Base-by-base conservation (phyloP, 2,113 vertebrate genomes). In the Garra rufa region DNA sequence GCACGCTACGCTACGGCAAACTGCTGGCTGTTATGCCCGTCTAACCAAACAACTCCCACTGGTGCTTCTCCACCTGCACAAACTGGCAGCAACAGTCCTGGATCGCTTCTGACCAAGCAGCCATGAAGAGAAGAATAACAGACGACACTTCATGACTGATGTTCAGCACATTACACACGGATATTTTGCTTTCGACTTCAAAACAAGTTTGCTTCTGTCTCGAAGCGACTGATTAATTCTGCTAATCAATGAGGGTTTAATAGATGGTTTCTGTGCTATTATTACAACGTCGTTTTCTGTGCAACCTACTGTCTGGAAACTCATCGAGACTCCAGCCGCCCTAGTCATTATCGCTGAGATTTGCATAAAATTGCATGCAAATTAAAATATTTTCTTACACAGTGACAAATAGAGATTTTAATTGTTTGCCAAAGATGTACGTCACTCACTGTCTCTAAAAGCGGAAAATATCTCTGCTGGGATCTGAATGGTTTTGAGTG, bases 1-100 rank as follows among this genome's bases (percentile, higher is more conserved):
- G 61, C 83, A 61, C 83, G 57, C n/a, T 69, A 79, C 15, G 11
- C 77, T 73, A 28, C 80, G 41, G 34, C 52, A 55, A 89, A 61
- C 76, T 63, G 91, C 52, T 87, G 81, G 19, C 76, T 85, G 91
- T 92, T 94, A 90, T 71, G 90, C 89, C 85, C 67, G 59, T 88
- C 93, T 76, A 38, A 57, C 44, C 69, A 75, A 84, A 84, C 87
- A 85, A 88, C 82, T 95, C 93, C 87, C 93, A 92, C 91, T 86
- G 87, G 0, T 85, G 86, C 89, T 85, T 77, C 55, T 69, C 41
- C 59, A 74, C 67, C 75, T 81, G 59, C 55, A 46, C 65, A 55
- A 44, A 81, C 81, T 74, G 84, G 82, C 88, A 86, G 59, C 76
- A 67, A 26, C 43, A 57, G 2, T 4, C 63, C 57, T 74, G 67